Evolutionary conservation across 2,113 vertebrate species (phyloP).

Genomic region (Stictonetta naevosa): DNA sequence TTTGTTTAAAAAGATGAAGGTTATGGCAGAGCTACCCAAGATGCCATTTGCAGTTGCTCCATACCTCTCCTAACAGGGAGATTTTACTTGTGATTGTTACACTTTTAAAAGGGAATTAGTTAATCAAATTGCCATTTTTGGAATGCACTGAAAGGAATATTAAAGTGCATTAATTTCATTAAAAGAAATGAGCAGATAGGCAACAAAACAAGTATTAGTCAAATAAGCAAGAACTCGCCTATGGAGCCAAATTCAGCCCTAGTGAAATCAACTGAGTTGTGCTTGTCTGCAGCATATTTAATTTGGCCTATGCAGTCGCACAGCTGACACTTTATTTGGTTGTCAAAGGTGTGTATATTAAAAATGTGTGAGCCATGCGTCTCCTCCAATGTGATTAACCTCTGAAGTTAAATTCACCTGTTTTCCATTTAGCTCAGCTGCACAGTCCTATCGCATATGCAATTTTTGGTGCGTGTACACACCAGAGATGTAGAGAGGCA

Average conservation of each 20-base stretch:
- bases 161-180: conserved; percentile 57
- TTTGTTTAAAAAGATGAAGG: conserved; percentile 26
- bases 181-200: conserved; percentile 48
- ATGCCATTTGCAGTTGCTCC: conserved; percentile 4
- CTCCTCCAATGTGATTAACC: conserved; percentile 31
- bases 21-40: background rate
- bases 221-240: conserved; percentile 22
- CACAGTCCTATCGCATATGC: background rate
- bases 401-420: conserved; percentile 31
- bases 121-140: conserved; percentile 56
- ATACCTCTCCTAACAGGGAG: background rate
- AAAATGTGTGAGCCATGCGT: background rate
- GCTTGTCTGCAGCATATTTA: conserved; percentile 31
- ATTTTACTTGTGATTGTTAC: conserved; percentile 38
- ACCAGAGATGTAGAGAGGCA: background rate
- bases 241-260: conserved; percentile 5
- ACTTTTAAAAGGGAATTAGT: conserved; percentile 18
- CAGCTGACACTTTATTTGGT: conserved; percentile 33
- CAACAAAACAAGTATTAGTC: conserved; percentile 42
- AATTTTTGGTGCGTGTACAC: background rate
- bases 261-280: conserved; percentile 18
- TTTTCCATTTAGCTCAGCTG: conserved; percentile 21
- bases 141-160: conserved; percentile 51
- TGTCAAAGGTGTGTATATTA: conserved; percentile 53
- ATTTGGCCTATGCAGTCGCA: conserved; percentile 17